Conservation (phyloP, 2,797 vertebrate genomes). For the Helicolenus hilgendorfi region DNA sequence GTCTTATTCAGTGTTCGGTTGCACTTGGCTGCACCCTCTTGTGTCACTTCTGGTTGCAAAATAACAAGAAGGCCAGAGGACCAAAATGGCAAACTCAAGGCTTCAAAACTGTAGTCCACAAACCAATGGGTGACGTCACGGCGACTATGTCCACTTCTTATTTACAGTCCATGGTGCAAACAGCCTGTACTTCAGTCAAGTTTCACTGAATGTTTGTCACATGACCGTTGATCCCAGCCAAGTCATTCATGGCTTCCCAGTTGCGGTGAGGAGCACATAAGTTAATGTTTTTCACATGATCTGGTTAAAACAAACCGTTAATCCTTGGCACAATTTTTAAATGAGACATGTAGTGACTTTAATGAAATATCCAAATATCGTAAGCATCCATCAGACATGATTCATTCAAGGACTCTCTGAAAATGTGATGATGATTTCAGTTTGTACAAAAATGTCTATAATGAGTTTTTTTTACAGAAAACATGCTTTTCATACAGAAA, state of each 20-base stretch:
- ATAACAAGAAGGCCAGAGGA: fast-evolving
- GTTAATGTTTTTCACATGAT: neutral
- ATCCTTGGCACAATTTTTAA: neutral
- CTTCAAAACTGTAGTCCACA: too few species aligned
- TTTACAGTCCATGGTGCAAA: too few species aligned
- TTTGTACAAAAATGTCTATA: neutral
- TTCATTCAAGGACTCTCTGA: neutral
- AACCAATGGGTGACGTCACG: too few species aligned
- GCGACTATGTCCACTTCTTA: too few species aligned
- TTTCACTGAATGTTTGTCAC: neutral
- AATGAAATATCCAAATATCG: neutral
- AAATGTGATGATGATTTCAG: neutral
- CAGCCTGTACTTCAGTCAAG: too few species aligned
- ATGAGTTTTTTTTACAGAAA: neutral
- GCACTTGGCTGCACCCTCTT: too few species aligned
- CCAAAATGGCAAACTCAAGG: too few species aligned
- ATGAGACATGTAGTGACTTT: neutral
- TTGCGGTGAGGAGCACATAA: neutral
- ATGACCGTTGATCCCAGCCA: neutral
- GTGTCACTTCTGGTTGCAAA: too few species aligned
- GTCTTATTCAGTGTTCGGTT: too few species aligned
- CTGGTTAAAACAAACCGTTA: neutral
- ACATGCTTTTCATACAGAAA: neutral
- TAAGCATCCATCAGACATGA: neutral
- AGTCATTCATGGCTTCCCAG: neutral